Evolutionary conservation across 2,797 vertebrate species (phyloP).

Genomic region (Gadopsis marmoratus): DNA sequence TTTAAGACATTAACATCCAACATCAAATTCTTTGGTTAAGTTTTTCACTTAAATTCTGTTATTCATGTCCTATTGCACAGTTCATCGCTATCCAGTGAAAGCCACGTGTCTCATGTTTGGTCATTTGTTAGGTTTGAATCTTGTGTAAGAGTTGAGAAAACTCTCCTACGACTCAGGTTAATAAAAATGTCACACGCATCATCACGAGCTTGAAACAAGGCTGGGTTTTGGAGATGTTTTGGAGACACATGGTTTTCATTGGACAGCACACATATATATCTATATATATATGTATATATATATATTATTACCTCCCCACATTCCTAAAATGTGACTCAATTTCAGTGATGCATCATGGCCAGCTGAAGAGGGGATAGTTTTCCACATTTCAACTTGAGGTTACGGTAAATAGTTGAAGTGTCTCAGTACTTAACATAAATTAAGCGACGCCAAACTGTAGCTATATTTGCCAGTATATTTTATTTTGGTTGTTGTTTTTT

Average conservation of each 20-base stretch:
- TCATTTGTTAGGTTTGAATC: background rate
- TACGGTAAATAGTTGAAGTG: slow-evolving; percentile 60
- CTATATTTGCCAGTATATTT: slow-evolving; percentile 54
- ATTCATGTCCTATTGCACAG: background rate
- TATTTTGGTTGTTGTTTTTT: slow-evolving; percentile 10
- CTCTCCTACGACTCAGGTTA: background rate
- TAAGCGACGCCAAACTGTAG: slow-evolving; percentile 49
- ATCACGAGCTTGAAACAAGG: background rate
- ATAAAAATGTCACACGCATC: background rate
- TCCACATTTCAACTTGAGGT: slow-evolving; percentile 51
- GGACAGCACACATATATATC: background rate
- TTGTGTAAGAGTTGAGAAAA: background rate
- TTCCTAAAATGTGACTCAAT: slow-evolving; percentile 12
- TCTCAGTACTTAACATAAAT: slow-evolving; percentile 63
- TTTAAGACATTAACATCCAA: no score
- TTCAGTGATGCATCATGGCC: slow-evolving; percentile 17
- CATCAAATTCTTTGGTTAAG: no score
- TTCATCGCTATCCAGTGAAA: background rate
- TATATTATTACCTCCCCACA: slow-evolving; percentile 6
- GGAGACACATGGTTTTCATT: slow-evolving; percentile 3
- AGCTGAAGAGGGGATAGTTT: slow-evolving; percentile 31
- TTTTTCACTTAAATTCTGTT: no score
- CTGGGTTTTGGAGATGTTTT: background rate
- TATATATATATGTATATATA: no score
- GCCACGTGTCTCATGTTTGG: background rate